Evolutionary conservation across 2,797 vertebrate genomes (phyloP).

Genomic region (Mormyrus hasselquistii): DNA sequence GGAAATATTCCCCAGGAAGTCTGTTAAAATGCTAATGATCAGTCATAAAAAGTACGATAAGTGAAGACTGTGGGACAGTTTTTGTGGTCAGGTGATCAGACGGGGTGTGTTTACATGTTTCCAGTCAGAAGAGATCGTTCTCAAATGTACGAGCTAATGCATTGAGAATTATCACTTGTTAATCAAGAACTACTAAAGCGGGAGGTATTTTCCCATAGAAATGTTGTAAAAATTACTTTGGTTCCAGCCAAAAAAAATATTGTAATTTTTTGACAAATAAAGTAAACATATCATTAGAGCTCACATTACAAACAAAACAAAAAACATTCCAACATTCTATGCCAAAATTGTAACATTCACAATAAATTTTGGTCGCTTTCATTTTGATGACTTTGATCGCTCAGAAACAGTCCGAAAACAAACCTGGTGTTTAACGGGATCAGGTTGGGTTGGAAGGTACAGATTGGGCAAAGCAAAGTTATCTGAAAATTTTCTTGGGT

Average conservation of each 20-base stretch:
- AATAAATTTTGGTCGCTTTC: no score
- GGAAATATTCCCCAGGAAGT: neutral
- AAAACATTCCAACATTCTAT: no score
- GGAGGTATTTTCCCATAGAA: neutral
- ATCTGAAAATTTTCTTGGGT: no score
- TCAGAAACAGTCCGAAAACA: neutral
- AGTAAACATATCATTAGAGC: neutral
- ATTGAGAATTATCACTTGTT: neutral
- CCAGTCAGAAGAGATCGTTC: neutral
- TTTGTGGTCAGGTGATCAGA: neutral
- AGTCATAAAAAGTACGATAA: neutral
- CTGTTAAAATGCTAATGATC: neutral
- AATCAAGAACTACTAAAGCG: neutral
- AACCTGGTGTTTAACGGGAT: neutral
- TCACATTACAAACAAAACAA: no score
- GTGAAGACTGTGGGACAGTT: neutral
- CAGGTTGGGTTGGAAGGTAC: neutral
- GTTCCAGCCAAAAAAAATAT: no score
- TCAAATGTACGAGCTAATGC: neutral
- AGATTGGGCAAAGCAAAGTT: no score
- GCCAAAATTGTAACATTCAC: no score
- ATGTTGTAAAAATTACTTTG: neutral
- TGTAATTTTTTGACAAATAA: neutral
- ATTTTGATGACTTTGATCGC: no score
- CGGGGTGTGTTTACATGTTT: neutral